Evolutionary conservation across 2,797 vertebrate genomes (phyloP).

Genomic region (Sebastes matsubarae): DNA sequence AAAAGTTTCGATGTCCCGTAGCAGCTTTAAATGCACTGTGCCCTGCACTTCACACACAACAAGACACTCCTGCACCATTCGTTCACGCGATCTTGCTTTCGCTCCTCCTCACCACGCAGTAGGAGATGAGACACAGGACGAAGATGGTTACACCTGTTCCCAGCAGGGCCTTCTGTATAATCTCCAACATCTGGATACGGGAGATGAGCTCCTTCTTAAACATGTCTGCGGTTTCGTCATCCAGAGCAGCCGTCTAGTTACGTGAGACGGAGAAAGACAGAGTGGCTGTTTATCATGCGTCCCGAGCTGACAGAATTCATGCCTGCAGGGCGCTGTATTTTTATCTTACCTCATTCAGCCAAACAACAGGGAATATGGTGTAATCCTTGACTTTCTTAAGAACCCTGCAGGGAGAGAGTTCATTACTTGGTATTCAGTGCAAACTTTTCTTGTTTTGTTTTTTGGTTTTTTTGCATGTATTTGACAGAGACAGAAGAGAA

Average conservation of each 20-base stretch:
- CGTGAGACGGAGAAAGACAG: background rate
- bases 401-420: slow-evolving; percentile 77
- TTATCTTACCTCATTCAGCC: slow-evolving; percentile 94
- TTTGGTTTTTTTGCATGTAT: background rate
- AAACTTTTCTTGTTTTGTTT: background rate
- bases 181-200: slow-evolving; percentile 78
- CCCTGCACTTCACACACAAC: background rate
- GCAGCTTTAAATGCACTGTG: slow-evolving; percentile 43
- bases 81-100: slow-evolving; percentile 16
- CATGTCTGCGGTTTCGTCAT: slow-evolving; percentile 86
- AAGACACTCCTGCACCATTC: background rate
- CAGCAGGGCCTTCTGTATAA: slow-evolving; percentile 78
- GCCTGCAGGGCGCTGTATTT: background rate
- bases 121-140: slow-evolving; percentile 75
- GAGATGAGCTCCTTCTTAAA: slow-evolving; percentile 84
- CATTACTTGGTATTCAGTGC: slow-evolving; percentile 12
- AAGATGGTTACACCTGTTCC: slow-evolving; percentile 78
- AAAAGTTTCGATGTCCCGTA: slow-evolving; percentile 48
- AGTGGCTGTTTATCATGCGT: background rate
- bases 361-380: slow-evolving; percentile 89
- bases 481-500: background rate
- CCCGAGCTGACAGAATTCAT: background rate
- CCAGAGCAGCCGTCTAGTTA: slow-evolving; percentile 87
- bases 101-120: slow-evolving; percentile 58
- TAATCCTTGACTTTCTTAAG: slow-evolving; percentile 81